Evolutionary conservation across 2,888 invertebrate species (phyloP), one percentile per base, ranked within the genome.

Genomic region (Brachylomia viminalis): DNA sequence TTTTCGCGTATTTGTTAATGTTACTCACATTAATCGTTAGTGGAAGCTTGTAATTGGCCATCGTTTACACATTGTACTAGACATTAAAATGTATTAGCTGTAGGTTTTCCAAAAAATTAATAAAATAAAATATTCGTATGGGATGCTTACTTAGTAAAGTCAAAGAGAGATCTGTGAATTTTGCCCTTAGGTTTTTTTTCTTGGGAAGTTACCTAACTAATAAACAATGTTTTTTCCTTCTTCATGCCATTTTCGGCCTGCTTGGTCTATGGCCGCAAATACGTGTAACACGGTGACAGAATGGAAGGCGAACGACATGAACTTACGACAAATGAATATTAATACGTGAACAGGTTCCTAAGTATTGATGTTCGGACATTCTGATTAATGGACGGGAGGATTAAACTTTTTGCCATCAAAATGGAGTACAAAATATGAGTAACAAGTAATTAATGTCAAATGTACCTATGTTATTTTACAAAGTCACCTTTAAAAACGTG

Each of bases 261-360:
- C 0, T 30, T 83, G 7, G 8, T 83, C 86, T 77, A 65, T 84
- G 84, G 13, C 45, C 61, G 68, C 42, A 45, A 42, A 30, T 76
- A 72, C 84, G 59, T 74, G 86, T 80, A 80, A 71, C 72, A 74
- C 64, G 59, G 76, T 83, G 80, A 77, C 84, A 84, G 72, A 83
- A 84, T 72, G 62, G 13, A 56, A 73, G 73, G 62, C 64, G 27
- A 77, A 61, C 59, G 49, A 61, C 77, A 64, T 49, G 23, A 64
- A 62, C 45, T 38, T 42, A 62, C 77, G 65, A 70, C 66, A 62
- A 27, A 79, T 42, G 62, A 75, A 82, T 79, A 79, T 76, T 74
- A 83, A 86, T 77, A 79, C 52, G 56, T 58, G 62, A 73, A 87
- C 87, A 75, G 76, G 85, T 87, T 85, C 30, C 13, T 23, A 65